Evolutionary conservation across 2,797 vertebrate species (phyloP).

Genomic region (Periparus ater): DNA sequence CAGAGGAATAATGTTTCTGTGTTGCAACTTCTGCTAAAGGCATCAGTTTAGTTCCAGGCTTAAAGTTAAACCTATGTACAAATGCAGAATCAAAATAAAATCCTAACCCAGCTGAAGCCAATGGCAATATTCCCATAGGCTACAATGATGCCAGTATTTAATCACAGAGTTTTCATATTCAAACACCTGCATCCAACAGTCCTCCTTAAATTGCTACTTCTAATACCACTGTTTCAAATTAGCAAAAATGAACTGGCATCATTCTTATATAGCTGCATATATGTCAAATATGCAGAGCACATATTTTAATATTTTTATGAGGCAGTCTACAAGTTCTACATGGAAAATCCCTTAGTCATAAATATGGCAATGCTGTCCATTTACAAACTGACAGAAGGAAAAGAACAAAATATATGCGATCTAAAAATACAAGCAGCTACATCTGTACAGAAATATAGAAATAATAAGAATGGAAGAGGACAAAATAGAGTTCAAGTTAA

Average conservation of each 20-base stretch:
- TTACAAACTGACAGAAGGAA: neutral
- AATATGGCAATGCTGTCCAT: slow-evolving; percentile 1
- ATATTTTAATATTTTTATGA: neutral
- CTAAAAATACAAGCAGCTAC: slow-evolving; percentile 25
- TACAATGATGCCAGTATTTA: neutral
- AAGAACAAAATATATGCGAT: slow-evolving; percentile 19
- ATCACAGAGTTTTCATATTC: neutral
- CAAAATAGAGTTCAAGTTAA: slow-evolving; percentile 26
- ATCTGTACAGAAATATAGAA: neutral
- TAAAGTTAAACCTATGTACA: neutral
- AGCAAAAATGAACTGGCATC: neutral
- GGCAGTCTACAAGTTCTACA: neutral
- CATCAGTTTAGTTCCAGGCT: neutral
- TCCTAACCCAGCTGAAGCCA: neutral
- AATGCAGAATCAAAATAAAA: neutral
- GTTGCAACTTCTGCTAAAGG: neutral
- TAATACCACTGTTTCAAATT: neutral
- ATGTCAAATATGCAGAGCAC: neutral
- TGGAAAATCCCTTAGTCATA: slow-evolving; percentile 18
- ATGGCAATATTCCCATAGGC: neutral
- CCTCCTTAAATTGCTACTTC: slow-evolving; percentile 15
- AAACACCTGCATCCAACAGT: slow-evolving; percentile 31
- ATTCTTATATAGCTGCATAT: neutral
- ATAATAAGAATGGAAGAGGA: slow-evolving; percentile 7
- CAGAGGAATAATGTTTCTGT: neutral